Evolutionary conservation across 2,113 vertebrate species (phyloP).

Genomic region (Stictonetta naevosa): DNA sequence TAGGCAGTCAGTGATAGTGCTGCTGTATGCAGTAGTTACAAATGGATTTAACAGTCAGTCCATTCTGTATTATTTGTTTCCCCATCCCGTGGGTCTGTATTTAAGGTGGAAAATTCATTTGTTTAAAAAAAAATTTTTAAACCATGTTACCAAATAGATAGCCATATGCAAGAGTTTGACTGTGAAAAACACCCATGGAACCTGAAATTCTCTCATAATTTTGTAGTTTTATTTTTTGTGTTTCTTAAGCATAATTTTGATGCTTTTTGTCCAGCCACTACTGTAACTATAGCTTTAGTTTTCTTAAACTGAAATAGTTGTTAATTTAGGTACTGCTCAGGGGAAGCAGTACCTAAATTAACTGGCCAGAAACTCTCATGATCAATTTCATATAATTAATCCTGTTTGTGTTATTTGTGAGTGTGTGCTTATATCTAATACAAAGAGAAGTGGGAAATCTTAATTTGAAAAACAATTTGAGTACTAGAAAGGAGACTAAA

Average conservation of each 20-base stretch:
- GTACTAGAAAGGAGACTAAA: background rate
- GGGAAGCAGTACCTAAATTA: too few relatives aligned
- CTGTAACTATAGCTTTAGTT: background rate
- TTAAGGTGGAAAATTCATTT: background rate
- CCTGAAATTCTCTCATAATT: background rate
- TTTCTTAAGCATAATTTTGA: background rate
- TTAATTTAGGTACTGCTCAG: background rate
- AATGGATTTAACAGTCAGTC: background rate
- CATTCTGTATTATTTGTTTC: background rate
- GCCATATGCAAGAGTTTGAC: background rate
- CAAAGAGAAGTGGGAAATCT: background rate
- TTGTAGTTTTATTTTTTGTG: background rate
- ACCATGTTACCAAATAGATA: background rate
- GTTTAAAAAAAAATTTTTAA: background rate
- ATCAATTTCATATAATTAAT: background rate
- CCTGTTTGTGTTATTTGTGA: background rate
- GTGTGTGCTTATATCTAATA: background rate
- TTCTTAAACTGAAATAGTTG: background rate
- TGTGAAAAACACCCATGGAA: background rate
- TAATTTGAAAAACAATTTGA: background rate
- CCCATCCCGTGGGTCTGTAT: background rate
- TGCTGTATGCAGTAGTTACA: background rate
- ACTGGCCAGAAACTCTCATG: background rate
- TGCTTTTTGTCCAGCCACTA: background rate
- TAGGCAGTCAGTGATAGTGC: background rate